Evolutionary conservation across 1,140 invertebrate species (phyloP).

Genomic region (Saccostrea glomerata): DNA sequence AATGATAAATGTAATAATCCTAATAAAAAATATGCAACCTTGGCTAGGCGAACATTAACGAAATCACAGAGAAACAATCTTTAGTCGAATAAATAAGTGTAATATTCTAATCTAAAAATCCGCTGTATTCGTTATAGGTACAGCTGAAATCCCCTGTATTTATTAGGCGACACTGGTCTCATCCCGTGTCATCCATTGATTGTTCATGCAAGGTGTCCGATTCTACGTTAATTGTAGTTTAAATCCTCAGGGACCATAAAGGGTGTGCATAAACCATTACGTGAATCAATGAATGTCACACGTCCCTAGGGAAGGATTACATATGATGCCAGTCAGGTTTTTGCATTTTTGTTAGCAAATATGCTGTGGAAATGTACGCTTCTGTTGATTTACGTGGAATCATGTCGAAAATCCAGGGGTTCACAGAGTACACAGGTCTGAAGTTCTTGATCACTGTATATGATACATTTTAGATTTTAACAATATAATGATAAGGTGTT

Average conservation of each 20-base stretch:
- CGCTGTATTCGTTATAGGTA: background rate
- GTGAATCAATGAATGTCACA: slow-evolving; percentile 3
- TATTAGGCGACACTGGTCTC: background rate
- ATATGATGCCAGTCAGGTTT: background rate
- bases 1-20: no score
- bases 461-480: no score
- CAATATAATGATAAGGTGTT: no score
- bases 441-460: no score
- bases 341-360: background rate
- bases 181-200: background rate
- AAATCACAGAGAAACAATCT: background rate
- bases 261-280: slow-evolving; percentile 21
- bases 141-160: background rate
- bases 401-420: no score
- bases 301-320: slow-evolving; percentile 3
- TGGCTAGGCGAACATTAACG: no score
- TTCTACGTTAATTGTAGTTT: background rate
- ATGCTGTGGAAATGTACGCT: background rate
- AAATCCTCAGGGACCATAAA: background rate
- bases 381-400: no score
- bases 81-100: background rate
- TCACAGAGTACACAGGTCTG: no score
- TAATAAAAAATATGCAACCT: no score
- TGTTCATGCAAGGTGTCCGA: background rate
- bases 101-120: no score